Evolutionary conservation across 2,797 vertebrate species (phyloP).

Genomic region (Crocodylus rhombifer): DNA sequence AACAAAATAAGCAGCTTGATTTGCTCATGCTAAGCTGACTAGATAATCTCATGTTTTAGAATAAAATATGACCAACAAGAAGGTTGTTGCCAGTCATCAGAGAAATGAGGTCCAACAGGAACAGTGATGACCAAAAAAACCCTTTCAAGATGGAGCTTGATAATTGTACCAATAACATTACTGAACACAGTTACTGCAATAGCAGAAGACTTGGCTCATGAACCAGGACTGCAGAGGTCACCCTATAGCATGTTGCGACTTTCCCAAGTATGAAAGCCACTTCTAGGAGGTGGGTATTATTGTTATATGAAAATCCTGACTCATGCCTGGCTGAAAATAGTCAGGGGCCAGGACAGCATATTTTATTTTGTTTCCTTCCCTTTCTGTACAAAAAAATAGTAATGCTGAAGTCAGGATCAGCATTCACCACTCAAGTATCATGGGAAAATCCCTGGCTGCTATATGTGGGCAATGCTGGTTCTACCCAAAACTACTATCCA

Average conservation of each 20-base stretch:
- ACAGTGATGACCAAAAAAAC: constrained; percentile 53
- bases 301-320: background rate
- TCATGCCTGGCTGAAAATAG: background rate
- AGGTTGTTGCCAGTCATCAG: too few species aligned
- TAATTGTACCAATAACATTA: background rate
- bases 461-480: background rate
- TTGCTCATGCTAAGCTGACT: background rate
- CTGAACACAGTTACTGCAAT: background rate
- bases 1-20: constrained; percentile 37
- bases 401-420: background rate
- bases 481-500: background rate
- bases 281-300: background rate
- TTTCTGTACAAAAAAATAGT: too few species aligned
- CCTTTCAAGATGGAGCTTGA: too few species aligned
- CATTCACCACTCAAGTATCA: background rate
- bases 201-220: background rate
- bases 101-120: background rate
- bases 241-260: too few species aligned
- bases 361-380: too few species aligned
- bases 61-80: too few species aligned
- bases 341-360: background rate
- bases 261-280: background rate
- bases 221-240: background rate
- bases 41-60: constrained; percentile 13
- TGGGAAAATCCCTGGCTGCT: background rate